These are phyloP conservation scores for Cynodonichthys magdalenae DNA, from an alignment of 2,797 vertebrate species.

Conservation along the genomic window DNA sequence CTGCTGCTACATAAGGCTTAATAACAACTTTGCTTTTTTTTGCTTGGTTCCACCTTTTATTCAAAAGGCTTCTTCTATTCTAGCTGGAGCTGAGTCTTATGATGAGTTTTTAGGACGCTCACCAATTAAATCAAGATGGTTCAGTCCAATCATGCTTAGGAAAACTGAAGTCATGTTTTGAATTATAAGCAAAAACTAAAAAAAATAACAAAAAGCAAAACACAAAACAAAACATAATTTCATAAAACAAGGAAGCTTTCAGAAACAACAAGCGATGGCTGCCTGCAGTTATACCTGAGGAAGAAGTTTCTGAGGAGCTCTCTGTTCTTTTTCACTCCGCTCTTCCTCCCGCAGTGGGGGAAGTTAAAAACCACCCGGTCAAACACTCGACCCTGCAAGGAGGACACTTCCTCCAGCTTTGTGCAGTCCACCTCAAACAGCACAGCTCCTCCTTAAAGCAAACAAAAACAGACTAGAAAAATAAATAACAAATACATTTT, in stretches of 20 bases:
- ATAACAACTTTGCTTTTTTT: not conserved
- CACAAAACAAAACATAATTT: too few relatives aligned
- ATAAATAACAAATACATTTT: not conserved
- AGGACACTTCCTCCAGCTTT: conserved; percentile 78
- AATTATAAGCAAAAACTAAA: too few relatives aligned
- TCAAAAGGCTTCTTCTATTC: too few relatives aligned
- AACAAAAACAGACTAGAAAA: not conserved
- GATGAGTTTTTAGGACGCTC: too few relatives aligned
- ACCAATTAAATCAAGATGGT: too few relatives aligned
- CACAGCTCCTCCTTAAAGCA: conserved; percentile 82
- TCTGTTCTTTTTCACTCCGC: conserved; percentile 92
- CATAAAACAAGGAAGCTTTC: too few relatives aligned
- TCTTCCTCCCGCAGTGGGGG: conserved; percentile 95
- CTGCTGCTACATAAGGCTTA: not conserved
- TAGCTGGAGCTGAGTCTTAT: too few relatives aligned
- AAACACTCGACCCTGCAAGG: conserved; percentile 75
- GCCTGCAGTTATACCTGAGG: conserved; percentile 76
- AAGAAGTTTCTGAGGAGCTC: conserved; percentile 90
- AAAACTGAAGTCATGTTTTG: too few relatives aligned
- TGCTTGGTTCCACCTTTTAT: too few relatives aligned
- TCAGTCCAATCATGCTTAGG: too few relatives aligned
- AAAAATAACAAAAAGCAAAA: too few relatives aligned
- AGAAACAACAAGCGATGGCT: too few relatives aligned
- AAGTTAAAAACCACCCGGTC: conserved; percentile 93
- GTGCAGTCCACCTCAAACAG: conserved; percentile 91